A percentile compares a stretch with the other conserved stretches of the same genome.
Conservation (phyloP, 2,888 invertebrate genomes). For the Tanypteryx hageni region DNA sequence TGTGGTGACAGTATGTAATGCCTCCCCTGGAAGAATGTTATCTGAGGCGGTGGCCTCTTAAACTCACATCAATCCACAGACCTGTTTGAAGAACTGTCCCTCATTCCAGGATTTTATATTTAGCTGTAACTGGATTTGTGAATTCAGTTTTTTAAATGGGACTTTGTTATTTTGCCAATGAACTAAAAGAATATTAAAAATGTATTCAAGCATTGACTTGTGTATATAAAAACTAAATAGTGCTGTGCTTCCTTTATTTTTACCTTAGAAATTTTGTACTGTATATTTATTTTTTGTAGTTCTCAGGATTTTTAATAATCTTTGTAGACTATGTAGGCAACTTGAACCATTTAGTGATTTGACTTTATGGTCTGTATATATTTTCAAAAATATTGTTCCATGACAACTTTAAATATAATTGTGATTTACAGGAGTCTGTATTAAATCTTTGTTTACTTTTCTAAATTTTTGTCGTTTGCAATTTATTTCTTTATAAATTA, state of each 20-base stretch:
- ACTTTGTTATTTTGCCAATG: background rate
- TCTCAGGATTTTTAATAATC: background rate
- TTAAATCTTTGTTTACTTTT: slow-evolving; percentile 60
- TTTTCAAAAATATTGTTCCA: background rate
- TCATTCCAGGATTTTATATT: slow-evolving; percentile 25
- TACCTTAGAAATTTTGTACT: background rate
- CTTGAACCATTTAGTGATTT: background rate
- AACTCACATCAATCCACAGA: no score
- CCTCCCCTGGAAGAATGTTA: no score
- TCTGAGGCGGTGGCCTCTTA: no score
- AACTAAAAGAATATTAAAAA: background rate
- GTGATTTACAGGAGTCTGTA: slow-evolving; percentile 16
- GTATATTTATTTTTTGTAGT: slow-evolving; percentile 36
- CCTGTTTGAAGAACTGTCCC: background rate
- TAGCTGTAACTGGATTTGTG: background rate
- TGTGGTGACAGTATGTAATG: no score
- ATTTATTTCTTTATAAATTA: no score
- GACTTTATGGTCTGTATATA: background rate
- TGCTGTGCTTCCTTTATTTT: slow-evolving; percentile 47
- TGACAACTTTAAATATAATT: background rate
- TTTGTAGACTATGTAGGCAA: background rate
- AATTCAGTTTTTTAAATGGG: background rate
- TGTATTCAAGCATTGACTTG: background rate
- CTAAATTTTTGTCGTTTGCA: background rate
- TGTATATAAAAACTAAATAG: background rate